A percentile compares a stretch with the other conserved stretches of the same genome.
Conservation (phyloP, 1,140 invertebrate species). For the Drosophila fuyamai region DNA sequence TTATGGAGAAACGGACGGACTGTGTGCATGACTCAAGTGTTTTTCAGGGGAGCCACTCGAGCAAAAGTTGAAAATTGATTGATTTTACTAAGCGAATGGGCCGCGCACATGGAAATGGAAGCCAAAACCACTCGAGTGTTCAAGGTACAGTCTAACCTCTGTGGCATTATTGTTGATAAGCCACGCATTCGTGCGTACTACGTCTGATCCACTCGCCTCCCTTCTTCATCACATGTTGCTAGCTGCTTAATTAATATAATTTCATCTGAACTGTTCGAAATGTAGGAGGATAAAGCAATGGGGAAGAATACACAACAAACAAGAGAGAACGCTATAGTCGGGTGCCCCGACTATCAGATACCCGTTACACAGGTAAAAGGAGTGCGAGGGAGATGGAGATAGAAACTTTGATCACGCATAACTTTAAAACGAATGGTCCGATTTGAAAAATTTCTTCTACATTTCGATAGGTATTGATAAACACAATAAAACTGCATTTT, state of each 20-base stretch:
- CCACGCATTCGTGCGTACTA: constrained; percentile 36
- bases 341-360: no score
- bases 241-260: constrained; percentile 61
- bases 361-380: no score
- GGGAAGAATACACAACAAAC: constrained; percentile 8
- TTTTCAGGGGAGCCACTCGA: constrained; percentile 53
- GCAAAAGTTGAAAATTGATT: constrained; percentile 57
- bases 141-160: constrained; percentile 51
- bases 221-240: constrained; percentile 32
- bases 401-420: no score
- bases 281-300: constrained; percentile 23
- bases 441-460: no score
- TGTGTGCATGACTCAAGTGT: constrained; percentile 61
- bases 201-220: background rate
- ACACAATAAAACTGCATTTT: no score
- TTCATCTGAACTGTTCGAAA: constrained; percentile 50
- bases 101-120: constrained; percentile 38
- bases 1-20: background rate
- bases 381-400: no score
- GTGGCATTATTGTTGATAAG: constrained; percentile 35
- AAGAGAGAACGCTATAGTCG: no score
- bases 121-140: constrained; percentile 36
- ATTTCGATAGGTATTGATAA: no score
- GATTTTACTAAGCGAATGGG: constrained; percentile 40
- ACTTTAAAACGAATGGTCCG: no score